These are phyloP conservation scores for Epizoanthus stellaris DNA, from an alignment of 92 coral and sea anemone species.

Conservation along the genomic window DNA sequence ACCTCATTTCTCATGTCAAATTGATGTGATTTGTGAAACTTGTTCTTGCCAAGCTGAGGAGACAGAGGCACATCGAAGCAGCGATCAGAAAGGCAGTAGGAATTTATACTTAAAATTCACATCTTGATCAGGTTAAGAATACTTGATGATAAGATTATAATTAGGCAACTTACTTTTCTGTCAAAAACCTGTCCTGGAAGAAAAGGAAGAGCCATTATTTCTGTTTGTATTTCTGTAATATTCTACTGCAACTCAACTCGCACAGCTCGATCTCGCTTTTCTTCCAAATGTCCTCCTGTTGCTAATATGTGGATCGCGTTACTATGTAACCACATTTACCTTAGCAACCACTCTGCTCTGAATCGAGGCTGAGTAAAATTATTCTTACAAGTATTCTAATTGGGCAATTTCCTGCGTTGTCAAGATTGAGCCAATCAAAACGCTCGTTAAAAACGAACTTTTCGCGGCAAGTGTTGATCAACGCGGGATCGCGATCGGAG, in stretches of 20 bases:
- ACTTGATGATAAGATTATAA: not conserved
- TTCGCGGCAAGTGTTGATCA: constrained; percentile 33
- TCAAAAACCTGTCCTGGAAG: constrained; percentile 98
- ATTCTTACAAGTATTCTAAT: constrained; percentile 47
- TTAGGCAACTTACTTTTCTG: constrained; percentile 73
- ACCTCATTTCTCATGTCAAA: constrained; percentile 98
- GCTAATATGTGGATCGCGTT: constrained; percentile 60
- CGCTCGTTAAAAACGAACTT: constrained; percentile 12
- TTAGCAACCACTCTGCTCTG: constrained; percentile 62
- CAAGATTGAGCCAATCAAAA: constrained; percentile 38
- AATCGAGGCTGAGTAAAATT: constrained; percentile 35
- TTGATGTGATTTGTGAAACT: constrained; percentile 95
- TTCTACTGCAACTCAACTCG: not conserved
- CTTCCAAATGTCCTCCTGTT: constrained; percentile 65
- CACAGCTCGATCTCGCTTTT: constrained; percentile 9
- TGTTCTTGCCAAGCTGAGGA: constrained; percentile 86
- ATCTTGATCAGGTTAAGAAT: not conserved
- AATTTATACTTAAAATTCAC: constrained; percentile 9
- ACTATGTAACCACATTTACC: constrained; percentile 74
- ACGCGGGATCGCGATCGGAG: too few species aligned
- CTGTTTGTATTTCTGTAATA: constrained; percentile 4
- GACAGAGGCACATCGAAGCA: constrained; percentile 12
- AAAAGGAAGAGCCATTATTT: constrained; percentile 93
- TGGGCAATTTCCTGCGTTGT: constrained; percentile 31
- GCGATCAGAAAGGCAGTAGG: constrained; percentile 17